Evolutionary conservation across 2,113 vertebrate species (phyloP).

Genomic region (Promerops cafer): DNA sequence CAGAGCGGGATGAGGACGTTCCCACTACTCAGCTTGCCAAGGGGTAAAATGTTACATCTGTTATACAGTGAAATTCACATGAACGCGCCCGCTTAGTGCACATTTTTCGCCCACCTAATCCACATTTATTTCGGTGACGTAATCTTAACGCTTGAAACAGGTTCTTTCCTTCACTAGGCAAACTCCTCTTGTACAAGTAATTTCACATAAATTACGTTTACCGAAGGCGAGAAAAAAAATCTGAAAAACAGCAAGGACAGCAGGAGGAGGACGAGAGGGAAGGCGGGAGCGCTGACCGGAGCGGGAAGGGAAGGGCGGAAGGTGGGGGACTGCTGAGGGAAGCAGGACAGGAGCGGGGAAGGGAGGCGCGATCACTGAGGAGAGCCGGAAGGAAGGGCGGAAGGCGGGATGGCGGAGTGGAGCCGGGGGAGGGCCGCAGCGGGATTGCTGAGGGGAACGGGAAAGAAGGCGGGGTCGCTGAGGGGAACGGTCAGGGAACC

Average conservation of each 20-base stretch:
- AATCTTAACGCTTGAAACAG: not conserved
- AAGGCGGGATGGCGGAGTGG: not conserved
- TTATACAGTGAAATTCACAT: not conserved
- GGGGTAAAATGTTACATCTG: not conserved
- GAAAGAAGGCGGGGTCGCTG: not conserved
- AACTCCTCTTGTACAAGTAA: not conserved
- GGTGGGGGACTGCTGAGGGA: not conserved
- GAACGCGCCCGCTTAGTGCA: fast-evolving
- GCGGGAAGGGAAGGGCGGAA: not conserved
- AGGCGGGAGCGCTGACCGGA: too few species aligned
- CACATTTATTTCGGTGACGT: not conserved
- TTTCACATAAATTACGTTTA: not conserved
- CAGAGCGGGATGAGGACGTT: too few species aligned
- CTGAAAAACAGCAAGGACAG: not conserved
- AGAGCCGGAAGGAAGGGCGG: not conserved
- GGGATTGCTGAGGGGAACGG: not conserved
- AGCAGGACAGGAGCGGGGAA: not conserved
- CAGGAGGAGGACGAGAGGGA: too few species aligned
- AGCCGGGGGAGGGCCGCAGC: too few species aligned
- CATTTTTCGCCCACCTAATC: not conserved
- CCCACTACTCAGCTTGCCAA: too few species aligned
- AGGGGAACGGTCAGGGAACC: not conserved
- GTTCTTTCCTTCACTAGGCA: not conserved
- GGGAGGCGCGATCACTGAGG: not conserved
- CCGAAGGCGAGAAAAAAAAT: not conserved